phyloP scores from a whole-genome alignment of 2,797 vertebrate species.

The Lagocephalus sceleratus region DNA sequence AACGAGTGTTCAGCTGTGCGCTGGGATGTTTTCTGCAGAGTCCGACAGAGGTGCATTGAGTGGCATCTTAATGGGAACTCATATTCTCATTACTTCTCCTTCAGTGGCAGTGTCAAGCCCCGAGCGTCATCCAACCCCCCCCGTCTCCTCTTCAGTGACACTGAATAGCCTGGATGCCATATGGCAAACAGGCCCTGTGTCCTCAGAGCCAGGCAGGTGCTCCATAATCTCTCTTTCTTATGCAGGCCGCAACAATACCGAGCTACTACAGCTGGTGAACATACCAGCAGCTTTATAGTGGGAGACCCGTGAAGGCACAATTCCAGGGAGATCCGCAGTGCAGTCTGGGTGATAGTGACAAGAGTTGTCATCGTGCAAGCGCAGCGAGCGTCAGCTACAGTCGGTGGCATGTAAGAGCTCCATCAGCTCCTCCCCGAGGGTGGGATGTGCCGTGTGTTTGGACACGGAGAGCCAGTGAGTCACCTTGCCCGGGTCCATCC shows the following conservation, averaged over 20 bases:
- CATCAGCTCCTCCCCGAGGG: conserved; percentile 56
- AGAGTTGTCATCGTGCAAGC: conserved; percentile 12
- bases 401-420: conserved; percentile 53
- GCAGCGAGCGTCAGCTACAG: conserved; percentile 7
- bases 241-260: not conserved
- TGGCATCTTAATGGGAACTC: conserved; percentile 54
- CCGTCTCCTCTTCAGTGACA: conserved; percentile 20
- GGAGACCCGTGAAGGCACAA: conserved; percentile 5
- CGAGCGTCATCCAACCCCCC: conserved; percentile 36
- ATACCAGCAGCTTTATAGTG: not conserved
- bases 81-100: conserved; percentile 56
- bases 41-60: conserved; percentile 45
- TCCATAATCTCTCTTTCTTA: conserved; percentile 1
- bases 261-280: conserved; percentile 4
- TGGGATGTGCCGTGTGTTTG: conserved; percentile 54
- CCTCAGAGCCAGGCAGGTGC: conserved; percentile 22
- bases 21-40: conserved; percentile 15
- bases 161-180: conserved; percentile 34
- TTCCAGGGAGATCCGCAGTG: conserved; percentile 24
- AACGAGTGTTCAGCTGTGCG: conserved; percentile 6
- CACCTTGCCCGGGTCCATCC: conserved; percentile 64
- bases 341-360: conserved; percentile 18
- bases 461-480: conserved; percentile 57
- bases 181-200: conserved; percentile 31
- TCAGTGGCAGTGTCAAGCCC: conserved; percentile 48